phyloP scores from a whole-genome alignment of 1,140 invertebrate species.

The Gryllus bimaculatus region DNA sequence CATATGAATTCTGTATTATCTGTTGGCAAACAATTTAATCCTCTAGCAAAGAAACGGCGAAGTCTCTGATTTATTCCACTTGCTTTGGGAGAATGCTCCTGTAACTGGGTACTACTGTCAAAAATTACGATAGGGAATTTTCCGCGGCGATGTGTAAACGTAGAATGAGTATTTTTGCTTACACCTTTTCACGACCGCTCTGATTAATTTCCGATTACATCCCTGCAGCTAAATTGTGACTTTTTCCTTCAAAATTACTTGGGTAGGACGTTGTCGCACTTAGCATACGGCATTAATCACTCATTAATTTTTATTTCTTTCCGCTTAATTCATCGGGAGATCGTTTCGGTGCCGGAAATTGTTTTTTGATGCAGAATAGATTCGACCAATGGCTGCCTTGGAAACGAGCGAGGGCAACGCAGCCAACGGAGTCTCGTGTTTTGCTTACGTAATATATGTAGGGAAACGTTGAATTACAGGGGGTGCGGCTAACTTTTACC shows the following conservation, averaged over 20 bases:
- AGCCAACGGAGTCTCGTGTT: background rate
- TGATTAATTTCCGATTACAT: too few relatives aligned
- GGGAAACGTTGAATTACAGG: background rate
- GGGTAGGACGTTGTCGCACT: background rate
- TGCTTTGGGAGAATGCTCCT: too few relatives aligned
- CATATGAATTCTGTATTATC: too few relatives aligned
- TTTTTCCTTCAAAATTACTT: background rate
- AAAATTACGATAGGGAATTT: too few relatives aligned
- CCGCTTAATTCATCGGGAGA: background rate
- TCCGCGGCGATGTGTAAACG: too few relatives aligned
- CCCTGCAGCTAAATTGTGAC: too few relatives aligned
- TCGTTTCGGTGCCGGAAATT: background rate
- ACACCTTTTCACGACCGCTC: too few relatives aligned
- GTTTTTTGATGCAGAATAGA: conserved; percentile 1
- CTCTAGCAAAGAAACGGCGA: too few relatives aligned
- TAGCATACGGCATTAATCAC: background rate
- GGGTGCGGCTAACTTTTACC: background rate
- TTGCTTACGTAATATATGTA: background rate
- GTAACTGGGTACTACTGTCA: too few relatives aligned
- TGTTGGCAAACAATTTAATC: too few relatives aligned
- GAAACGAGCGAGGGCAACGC: background rate
- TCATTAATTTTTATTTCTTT: background rate
- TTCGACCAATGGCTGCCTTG: background rate
- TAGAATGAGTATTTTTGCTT: too few relatives aligned
- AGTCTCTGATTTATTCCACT: too few relatives aligned